A percentile compares a stretch with the other conserved stretches of the same genome.
These are phyloP conservation scores for Metacarcinus magister DNA, from an alignment of 2,888 invertebrate species.

Conservation along the genomic window DNA sequence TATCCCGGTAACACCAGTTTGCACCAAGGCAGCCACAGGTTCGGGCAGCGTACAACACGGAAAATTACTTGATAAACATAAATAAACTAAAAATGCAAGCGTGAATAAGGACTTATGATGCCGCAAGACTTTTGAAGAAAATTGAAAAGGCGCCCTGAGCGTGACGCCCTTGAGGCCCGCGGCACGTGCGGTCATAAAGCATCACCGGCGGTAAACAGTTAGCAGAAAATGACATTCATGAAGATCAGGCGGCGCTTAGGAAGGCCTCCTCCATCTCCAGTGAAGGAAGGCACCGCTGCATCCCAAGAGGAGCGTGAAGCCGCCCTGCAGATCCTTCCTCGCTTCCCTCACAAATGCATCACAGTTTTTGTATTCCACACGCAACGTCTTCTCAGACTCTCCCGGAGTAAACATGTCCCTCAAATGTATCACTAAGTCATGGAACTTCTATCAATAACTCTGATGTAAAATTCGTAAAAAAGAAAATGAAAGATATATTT, in stretches of 20 bases:
- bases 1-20: no score
- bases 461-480: not conserved
- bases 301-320: not conserved
- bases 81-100: not conserved
- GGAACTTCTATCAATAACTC: conserved; percentile 22
- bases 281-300: not conserved
- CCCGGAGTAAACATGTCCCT: conserved; percentile 6
- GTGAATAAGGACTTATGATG: not conserved
- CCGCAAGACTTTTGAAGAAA: not conserved
- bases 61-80: not conserved
- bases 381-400: not conserved
- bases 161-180: not conserved
- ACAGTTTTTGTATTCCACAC: conserved; percentile 54
- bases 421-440: conserved; percentile 6
- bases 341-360: conserved; percentile 50
- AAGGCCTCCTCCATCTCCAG: not conserved
- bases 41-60: no score
- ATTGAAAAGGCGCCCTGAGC: not conserved
- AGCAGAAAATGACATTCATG: conserved; percentile 42
- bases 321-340: not conserved
- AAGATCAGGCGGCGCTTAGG: conserved; percentile 20
- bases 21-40: no score
- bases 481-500: not conserved
- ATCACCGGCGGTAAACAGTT: conserved; percentile 44
- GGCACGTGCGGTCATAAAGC: conserved; percentile 8